Evolutionary conservation across 2,888 invertebrate genomes (phyloP).

Genomic region (Neoascia interrupta): DNA sequence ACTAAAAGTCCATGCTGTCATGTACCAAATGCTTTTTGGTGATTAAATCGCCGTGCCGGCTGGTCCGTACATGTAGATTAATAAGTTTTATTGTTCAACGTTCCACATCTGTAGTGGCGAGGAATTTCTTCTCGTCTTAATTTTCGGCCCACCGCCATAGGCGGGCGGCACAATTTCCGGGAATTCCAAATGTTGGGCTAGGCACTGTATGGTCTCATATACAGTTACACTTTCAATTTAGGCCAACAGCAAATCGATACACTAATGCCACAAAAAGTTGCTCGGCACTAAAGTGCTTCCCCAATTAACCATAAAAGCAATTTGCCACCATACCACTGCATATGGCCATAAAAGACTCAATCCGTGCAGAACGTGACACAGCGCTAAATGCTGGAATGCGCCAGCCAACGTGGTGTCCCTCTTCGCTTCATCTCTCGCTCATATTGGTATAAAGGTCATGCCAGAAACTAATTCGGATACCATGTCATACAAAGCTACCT

Average conservation of each 20-base stretch:
- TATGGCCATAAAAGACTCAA: background rate
- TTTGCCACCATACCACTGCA: slow-evolving; percentile 4
- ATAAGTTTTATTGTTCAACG: slow-evolving; percentile 49
- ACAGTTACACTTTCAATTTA: background rate
- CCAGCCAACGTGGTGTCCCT: no score
- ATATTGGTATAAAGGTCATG: slow-evolving; percentile 50
- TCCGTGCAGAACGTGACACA: slow-evolving; percentile 14
- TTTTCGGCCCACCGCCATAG: slow-evolving; percentile 4
- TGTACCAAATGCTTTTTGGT: slow-evolving; percentile 7
- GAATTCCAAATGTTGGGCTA: no score
- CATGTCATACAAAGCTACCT: slow-evolving; percentile 12
- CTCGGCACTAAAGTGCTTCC: background rate
- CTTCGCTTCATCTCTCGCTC: background rate
- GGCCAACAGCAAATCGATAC: slow-evolving; percentile 1
- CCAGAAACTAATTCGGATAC: slow-evolving; percentile 24
- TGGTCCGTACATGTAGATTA: no score
- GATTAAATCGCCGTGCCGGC: slow-evolving; percentile 42
- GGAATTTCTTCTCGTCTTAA: slow-evolving; percentile 22
- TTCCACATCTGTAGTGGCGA: slow-evolving; percentile 59
- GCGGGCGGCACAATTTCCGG: slow-evolving; percentile 24
- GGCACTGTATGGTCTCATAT: no score
- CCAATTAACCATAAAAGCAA: slow-evolving; percentile 15
- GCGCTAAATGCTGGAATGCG: background rate
- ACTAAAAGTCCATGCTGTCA: no score
- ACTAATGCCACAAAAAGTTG: background rate